These are phyloP conservation scores for Aphis craccivora DNA, from an alignment of 1,140 invertebrate species.

Conservation along the genomic window DNA sequence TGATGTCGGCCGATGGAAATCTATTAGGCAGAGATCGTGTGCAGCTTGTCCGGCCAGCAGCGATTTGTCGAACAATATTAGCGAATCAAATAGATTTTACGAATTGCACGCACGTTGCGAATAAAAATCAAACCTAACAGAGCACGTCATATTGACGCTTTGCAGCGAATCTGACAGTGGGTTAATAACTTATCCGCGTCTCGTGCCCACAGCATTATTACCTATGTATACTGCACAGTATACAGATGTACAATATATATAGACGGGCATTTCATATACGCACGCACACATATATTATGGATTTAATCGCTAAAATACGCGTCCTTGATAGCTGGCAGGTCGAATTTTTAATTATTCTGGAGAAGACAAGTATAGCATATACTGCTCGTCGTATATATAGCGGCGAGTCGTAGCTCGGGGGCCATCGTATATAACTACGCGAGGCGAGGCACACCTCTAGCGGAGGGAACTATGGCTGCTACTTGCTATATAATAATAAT, in stretches of 20 bases:
- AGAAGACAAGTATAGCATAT: slow-evolving; percentile 17
- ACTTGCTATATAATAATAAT: slow-evolving; percentile 36
- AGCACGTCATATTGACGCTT: not conserved
- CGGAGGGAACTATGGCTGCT: slow-evolving; percentile 35
- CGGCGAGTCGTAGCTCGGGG: slow-evolving; percentile 36
- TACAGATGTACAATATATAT: not conserved
- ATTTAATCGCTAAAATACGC: slow-evolving; percentile 53
- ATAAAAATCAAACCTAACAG: not conserved
- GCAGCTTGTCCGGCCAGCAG: not conserved
- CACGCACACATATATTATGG: slow-evolving; percentile 12
- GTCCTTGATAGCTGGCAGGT: slow-evolving; percentile 47
- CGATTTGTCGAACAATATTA: not conserved
- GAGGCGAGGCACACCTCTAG: slow-evolving; percentile 32
- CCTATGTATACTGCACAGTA: not conserved
- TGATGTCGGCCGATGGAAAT: not conserved
- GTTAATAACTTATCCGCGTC: not conserved
- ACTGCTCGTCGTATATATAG: not conserved
- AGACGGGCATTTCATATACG: not conserved
- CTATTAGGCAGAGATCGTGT: not conserved
- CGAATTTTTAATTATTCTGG: slow-evolving; percentile 55
- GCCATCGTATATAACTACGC: not conserved
- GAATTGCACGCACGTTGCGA: not conserved
- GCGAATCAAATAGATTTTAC: not conserved
- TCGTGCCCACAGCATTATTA: not conserved
- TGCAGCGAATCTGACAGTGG: slow-evolving; percentile 19